phyloP scores from a whole-genome alignment of 2,797 vertebrate genomes.

The Allobates femoralis region DNA sequence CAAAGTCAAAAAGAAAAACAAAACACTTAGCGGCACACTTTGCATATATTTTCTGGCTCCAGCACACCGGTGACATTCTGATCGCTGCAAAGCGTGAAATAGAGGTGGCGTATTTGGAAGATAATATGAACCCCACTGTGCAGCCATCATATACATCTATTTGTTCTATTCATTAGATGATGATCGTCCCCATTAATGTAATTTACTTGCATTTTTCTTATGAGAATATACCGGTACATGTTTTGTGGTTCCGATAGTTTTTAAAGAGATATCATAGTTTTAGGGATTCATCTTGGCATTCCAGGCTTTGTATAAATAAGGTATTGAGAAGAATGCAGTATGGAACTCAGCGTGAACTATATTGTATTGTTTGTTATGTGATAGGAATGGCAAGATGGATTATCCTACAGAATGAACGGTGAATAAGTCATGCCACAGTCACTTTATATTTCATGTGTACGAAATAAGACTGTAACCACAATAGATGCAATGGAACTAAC shows the following conservation, averaged over 20 bases:
- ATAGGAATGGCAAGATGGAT: slow-evolving; percentile 10
- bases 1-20: slow-evolving; percentile 16
- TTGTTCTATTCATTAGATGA: slow-evolving; percentile 1
- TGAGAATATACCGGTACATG: neutral
- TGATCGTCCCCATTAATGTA: neutral
- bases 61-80: slow-evolving; percentile 18
- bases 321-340: neutral
- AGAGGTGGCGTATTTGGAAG: neutral
- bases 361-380: slow-evolving; percentile 2
- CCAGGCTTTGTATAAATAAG: neutral
- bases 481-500: neutral
- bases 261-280: neutral
- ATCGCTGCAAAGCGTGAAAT: neutral
- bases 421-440: neutral
- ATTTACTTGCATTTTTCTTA: neutral
- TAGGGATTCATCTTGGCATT: neutral
- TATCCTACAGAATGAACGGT: neutral
- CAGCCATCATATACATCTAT: neutral
- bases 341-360: slow-evolving; percentile 12
- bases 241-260: neutral
- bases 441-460: slow-evolving; percentile 1
- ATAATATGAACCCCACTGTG: slow-evolving; percentile 11
- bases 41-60: neutral
- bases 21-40: slow-evolving; percentile 22
- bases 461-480: neutral